phyloP scores from a whole-genome alignment of 2,113 vertebrate genomes.

The Cromileptes altivelis region DNA sequence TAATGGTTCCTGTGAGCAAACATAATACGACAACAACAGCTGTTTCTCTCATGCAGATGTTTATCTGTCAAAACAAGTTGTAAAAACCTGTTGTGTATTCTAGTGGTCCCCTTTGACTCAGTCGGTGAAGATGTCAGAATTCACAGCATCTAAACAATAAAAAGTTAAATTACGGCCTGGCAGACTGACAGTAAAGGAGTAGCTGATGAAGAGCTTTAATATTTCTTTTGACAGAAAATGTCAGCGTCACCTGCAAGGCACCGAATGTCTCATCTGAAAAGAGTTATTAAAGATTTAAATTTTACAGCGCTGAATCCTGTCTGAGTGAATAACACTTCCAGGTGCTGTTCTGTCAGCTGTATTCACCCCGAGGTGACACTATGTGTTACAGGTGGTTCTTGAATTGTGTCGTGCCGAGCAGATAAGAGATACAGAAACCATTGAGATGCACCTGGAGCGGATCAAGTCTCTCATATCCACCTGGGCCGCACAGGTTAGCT shows the following conservation, averaged over 20 bases:
- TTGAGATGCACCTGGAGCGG: conserved; percentile 73
- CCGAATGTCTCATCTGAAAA: background rate
- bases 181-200: background rate
- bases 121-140: background rate
- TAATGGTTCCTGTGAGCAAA: no score
- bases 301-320: background rate
- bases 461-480: conserved; percentile 72
- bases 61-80: conserved; percentile 4
- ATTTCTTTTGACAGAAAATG: background rate
- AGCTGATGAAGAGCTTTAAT: conserved; percentile 16
- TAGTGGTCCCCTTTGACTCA: background rate
- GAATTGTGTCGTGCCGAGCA: conserved; percentile 72
- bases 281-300: background rate
- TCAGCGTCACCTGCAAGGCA: conserved; percentile 2
- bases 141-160: background rate
- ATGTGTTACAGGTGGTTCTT: conserved; percentile 74
- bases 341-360: background rate
- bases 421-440: conserved; percentile 53
- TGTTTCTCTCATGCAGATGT: background rate
- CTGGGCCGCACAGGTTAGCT: conserved; percentile 76
- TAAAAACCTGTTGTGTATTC: background rate
- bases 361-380: background rate
- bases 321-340: background rate
- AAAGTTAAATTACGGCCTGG: background rate
- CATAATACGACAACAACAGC: background rate